Evolutionary conservation across 2,888 invertebrate species (phyloP).

Genomic region (Disparrhopalites patrizii): DNA sequence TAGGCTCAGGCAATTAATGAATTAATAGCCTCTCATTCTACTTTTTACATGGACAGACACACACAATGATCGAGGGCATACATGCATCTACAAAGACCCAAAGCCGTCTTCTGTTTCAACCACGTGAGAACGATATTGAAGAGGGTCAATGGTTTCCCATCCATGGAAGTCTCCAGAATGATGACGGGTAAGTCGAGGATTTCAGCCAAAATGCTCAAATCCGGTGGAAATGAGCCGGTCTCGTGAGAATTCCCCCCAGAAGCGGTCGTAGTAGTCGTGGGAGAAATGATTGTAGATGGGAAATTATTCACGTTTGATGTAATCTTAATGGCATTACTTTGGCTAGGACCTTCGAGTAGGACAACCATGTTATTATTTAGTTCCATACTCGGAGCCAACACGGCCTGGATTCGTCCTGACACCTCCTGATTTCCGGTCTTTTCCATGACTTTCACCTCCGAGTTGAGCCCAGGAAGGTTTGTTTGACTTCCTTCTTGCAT

Average conservation of each 20-base stretch:
- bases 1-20: not conserved
- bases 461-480: too few species aligned
- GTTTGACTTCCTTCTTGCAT: too few species aligned
- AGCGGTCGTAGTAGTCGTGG: not conserved
- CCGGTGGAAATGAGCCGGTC: conserved; percentile 7
- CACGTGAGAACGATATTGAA: conserved; percentile 22
- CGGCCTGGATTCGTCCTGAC: too few species aligned
- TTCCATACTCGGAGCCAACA: too few species aligned
- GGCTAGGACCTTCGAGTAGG: too few species aligned
- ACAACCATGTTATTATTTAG: too few species aligned
- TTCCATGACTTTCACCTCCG: too few species aligned
- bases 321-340: too few species aligned
- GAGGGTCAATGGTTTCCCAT: conserved; percentile 17
- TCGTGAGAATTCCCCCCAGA: conserved; percentile 10
- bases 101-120: conserved; percentile 11
- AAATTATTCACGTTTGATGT: too few species aligned
- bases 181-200: conserved; percentile 22
- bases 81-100: conserved; percentile 39
- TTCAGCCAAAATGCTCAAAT: conserved; percentile 15
- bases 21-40: not conserved
- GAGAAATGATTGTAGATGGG: not conserved
- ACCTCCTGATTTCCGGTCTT: too few species aligned
- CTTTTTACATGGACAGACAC: conserved; percentile 18
- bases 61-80: conserved; percentile 41
- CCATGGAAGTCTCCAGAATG: conserved; percentile 21